phyloP scores from a whole-genome alignment of 2,797 vertebrate species.

The Cuniculus paca region DNA sequence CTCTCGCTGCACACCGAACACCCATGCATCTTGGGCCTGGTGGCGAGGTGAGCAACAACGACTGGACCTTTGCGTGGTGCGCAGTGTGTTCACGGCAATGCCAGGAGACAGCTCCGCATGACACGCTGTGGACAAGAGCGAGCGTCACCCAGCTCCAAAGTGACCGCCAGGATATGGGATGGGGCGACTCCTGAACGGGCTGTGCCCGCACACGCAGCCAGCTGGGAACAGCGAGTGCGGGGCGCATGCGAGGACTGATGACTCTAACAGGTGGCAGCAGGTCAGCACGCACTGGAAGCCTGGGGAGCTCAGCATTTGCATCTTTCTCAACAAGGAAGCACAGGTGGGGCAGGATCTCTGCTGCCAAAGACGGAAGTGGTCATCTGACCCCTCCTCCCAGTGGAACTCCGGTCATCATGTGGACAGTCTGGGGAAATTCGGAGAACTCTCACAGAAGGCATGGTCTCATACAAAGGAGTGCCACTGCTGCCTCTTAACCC shows the following conservation, averaged over 20 bases:
- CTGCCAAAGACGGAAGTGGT: background rate
- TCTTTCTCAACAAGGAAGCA: background rate
- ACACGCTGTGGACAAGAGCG: accelerated
- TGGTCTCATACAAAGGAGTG: background rate
- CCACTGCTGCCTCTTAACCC: background rate
- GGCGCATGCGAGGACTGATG: accelerated
- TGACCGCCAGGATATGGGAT: accelerated
- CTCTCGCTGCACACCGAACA: accelerated
- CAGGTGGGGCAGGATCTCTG: background rate
- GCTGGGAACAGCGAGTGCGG: accelerated
- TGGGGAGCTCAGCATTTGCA: background rate
- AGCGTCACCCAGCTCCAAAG: accelerated
- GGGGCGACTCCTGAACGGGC: background rate
- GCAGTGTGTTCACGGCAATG: accelerated
- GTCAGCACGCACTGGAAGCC: accelerated
- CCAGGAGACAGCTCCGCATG: background rate
- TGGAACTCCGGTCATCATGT: background rate
- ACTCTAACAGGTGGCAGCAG: background rate
- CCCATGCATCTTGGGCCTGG: background rate
- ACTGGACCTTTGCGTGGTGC: accelerated
- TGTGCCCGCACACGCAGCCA: accelerated
- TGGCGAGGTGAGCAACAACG: background rate
- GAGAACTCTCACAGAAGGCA: background rate
- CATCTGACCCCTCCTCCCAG: background rate
- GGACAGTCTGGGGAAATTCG: background rate